A percentile compares a stretch with the other conserved stretches of the same genome.
These are phyloP conservation scores for Himalopsyche phryganea DNA, from an alignment of 1,140 invertebrate species.

Conservation along the genomic window DNA sequence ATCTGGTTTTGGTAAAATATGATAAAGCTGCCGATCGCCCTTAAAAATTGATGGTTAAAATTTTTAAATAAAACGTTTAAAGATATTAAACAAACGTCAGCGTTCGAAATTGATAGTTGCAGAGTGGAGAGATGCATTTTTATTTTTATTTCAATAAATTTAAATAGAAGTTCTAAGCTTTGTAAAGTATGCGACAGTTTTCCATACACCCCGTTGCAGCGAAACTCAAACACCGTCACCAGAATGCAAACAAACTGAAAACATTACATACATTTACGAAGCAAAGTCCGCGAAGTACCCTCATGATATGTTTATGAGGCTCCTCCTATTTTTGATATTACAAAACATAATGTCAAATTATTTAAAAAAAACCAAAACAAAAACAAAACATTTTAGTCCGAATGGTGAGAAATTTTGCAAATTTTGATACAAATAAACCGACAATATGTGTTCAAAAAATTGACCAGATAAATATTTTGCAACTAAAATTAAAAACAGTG, in stretches of 20 bases:
- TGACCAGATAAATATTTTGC: slow-evolving; percentile 2
- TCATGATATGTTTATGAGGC: slow-evolving; percentile 27
- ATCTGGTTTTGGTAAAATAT: too few relatives aligned
- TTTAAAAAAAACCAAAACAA: slow-evolving; percentile 8
- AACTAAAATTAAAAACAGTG: slow-evolving; percentile 6
- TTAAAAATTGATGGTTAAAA: too few relatives aligned
- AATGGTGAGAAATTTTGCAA: too few relatives aligned
- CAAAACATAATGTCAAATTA: slow-evolving; percentile 8
- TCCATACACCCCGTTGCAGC: slow-evolving; percentile 25
- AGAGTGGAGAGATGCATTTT: too few relatives aligned
- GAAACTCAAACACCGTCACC: slow-evolving; percentile 30
- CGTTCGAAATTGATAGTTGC: too few relatives aligned
- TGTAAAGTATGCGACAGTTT: slow-evolving; percentile 8
- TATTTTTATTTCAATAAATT: too few relatives aligned
- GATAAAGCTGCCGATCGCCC: too few relatives aligned
- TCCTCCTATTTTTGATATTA: slow-evolving; percentile 30
- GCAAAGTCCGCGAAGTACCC: slow-evolving; percentile 32
- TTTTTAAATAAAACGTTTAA: too few relatives aligned
- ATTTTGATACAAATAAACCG: neutral
- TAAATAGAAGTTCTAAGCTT: slow-evolving; percentile 20
- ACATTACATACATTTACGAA: slow-evolving; percentile 33
- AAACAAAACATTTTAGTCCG: neutral
- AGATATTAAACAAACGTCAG: too few relatives aligned
- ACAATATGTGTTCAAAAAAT: slow-evolving; percentile 9
- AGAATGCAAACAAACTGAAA: slow-evolving; percentile 30